phyloP scores from a whole-genome alignment of 2,888 invertebrate genomes.

The Caenorhabditis japonica region DNA sequence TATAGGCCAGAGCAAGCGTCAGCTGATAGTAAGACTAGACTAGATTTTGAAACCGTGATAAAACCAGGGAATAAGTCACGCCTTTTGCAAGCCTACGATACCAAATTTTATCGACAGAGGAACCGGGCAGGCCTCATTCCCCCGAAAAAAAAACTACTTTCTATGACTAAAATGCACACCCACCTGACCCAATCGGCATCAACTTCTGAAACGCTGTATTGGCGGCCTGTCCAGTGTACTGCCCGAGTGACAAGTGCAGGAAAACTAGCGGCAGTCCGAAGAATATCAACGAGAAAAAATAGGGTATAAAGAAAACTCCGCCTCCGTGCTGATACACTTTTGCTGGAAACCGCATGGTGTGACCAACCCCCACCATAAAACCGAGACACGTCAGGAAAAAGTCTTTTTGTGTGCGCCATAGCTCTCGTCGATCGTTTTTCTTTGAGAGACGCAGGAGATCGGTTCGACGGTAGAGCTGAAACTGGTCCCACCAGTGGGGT shows the following conservation, averaged over 20 bases:
- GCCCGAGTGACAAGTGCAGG: slow-evolving; percentile 73
- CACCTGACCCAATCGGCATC: slow-evolving; percentile 73
- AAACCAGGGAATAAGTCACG: too few relatives aligned
- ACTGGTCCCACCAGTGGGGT: slow-evolving; percentile 57
- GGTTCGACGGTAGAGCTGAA: slow-evolving; percentile 50
- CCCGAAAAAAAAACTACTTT: too few relatives aligned
- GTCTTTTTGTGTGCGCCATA: slow-evolving; percentile 74
- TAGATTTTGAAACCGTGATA: too few relatives aligned
- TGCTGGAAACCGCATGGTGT: slow-evolving; percentile 74
- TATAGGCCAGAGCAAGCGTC: too few relatives aligned
- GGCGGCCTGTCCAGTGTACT: slow-evolving; percentile 72
- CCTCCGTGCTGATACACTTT: slow-evolving; percentile 74
- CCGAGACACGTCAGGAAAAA: slow-evolving; percentile 75
- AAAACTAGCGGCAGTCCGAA: slow-evolving; percentile 76
- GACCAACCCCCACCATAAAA: slow-evolving; percentile 75
- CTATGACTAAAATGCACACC: neutral
- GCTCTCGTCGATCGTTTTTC: slow-evolving; percentile 68
- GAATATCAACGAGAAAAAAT: slow-evolving; percentile 68
- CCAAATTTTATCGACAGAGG: too few relatives aligned
- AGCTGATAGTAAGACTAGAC: too few relatives aligned
- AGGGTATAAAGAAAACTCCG: slow-evolving; percentile 74
- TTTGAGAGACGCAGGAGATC: slow-evolving; percentile 47
- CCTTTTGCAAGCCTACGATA: too few relatives aligned
- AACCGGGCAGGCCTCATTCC: too few relatives aligned
- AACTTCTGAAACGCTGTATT: slow-evolving; percentile 70